Evolutionary conservation across 2,888 invertebrate genomes (phyloP), one percentile per base, ranked within the genome.

Genomic region (Pelosia muscerda): DNA sequence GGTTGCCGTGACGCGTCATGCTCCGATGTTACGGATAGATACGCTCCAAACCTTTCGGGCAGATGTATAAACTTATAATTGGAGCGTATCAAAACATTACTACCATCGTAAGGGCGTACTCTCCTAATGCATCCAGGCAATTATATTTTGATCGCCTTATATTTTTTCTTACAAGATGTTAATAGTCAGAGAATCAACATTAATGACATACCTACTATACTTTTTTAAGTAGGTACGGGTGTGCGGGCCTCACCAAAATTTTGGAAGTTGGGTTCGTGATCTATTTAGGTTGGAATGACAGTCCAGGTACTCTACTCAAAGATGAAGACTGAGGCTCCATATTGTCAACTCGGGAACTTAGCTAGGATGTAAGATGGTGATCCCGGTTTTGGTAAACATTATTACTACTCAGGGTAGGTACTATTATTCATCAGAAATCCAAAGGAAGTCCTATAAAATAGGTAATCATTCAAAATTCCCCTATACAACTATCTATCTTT

Each of bases 21-120:
- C 80, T 89, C 79, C 81, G 93, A 92, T 92, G 90, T 84, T 90
- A 86, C 90, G 89, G 86, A 82, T 85, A 88, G 92, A 92, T 93
- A 91, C 83, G 81, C 34, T 84, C 68, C 73, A 84, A 85, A 81
- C 85, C 86, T 89, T 92, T 73, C 72, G 79, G 89, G 94, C 94
- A 95, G 94, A 95, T 95, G 94, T 82, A 86, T 82, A 69, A 77
- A 81, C 85, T 86, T 84, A 86, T 93, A 95, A 95, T 94, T 93
- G 90, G 91, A 90, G 88, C 93, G 92, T 93, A 94, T 94, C 94
- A 94, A 92, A 94, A 92, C 92, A 92, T 93, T 91, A 90, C 83
- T 82, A 79, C 65, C 73, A 74, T 77, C 73, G 72, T 75, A 59
- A 72, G 76, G 71, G 75, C 70, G 42, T 60, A 61, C 68, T 73